phyloP scores from a whole-genome alignment of 2,113 vertebrate genomes.

The Falco punctatus region DNA sequence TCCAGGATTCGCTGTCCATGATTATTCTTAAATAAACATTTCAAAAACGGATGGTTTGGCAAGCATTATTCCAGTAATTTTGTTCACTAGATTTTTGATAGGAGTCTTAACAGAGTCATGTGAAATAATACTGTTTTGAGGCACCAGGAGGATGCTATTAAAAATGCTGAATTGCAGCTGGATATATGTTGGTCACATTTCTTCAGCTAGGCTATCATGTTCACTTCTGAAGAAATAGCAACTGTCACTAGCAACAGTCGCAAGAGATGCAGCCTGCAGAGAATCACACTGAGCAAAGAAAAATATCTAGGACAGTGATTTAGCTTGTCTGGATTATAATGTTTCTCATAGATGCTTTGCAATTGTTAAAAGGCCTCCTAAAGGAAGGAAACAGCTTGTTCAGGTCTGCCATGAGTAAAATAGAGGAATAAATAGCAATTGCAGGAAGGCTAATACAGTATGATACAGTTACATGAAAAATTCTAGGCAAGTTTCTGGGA shows the following conservation, averaged over 20 bases:
- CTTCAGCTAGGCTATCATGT: neutral
- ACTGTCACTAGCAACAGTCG: slow-evolving; percentile 10
- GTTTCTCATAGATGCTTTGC: neutral
- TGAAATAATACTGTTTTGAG: neutral
- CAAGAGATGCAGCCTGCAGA: slow-evolving; percentile 4
- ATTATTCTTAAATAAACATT: neutral
- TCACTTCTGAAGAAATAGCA: slow-evolving; percentile 34
- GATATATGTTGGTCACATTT: neutral
- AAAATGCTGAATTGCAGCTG: slow-evolving; percentile 15
- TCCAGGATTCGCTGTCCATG: neutral
- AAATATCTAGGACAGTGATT: slow-evolving; percentile 26
- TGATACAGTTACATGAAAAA: neutral
- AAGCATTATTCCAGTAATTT: neutral
- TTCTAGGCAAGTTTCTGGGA: neutral
- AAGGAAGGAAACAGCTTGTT: neutral
- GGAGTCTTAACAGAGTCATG: neutral
- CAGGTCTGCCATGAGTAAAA: neutral
- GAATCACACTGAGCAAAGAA: neutral
- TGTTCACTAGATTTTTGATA: neutral
- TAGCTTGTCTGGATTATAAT: slow-evolving; percentile 3
- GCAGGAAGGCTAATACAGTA: neutral
- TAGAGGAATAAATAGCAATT: neutral
- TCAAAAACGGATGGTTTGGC: neutral
- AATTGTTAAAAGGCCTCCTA: neutral
- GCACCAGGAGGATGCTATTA: neutral